Conservation (phyloP, 1,140 invertebrate genomes). For the Acromyrmex echinatior region DNA sequence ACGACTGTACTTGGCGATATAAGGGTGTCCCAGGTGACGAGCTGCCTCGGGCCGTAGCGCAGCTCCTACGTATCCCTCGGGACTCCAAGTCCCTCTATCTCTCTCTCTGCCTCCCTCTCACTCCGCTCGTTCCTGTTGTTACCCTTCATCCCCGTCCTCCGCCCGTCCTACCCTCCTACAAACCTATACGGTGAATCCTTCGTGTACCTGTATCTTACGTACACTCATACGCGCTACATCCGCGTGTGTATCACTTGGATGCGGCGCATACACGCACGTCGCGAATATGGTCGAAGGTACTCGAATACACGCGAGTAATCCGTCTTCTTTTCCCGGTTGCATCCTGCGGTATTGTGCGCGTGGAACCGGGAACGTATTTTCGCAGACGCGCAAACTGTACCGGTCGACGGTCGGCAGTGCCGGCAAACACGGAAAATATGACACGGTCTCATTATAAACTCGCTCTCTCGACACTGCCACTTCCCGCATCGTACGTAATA, state of each 20-base stretch:
- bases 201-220: slow-evolving; percentile 33
- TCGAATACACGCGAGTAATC: slow-evolving; percentile 41
- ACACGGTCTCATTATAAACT: slow-evolving; percentile 81
- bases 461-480: slow-evolving; percentile 63
- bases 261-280: slow-evolving; percentile 31
- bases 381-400: not conserved
- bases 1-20: slow-evolving; percentile 84
- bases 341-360: slow-evolving; percentile 24
- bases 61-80: slow-evolving; percentile 82
- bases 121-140: slow-evolving; percentile 32
- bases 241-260: not conserved
- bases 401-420: not conserved
- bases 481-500: slow-evolving; percentile 62
- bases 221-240: not conserved
- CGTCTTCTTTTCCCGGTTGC: slow-evolving; percentile 54
- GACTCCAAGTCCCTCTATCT: slow-evolving; percentile 76
- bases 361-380: slow-evolving; percentile 37
- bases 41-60: slow-evolving; percentile 84
- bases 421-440: slow-evolving; percentile 71
- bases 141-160: slow-evolving; percentile 6
- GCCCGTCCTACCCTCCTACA: not conserved
- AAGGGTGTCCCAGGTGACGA: slow-evolving; percentile 85
- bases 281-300: slow-evolving; percentile 9
- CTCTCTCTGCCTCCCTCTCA: slow-evolving; percentile 52
- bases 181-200: slow-evolving; percentile 47